Evolutionary conservation across 1,140 invertebrate genomes (phyloP).

Genomic region (Apocrypta bakeri): DNA sequence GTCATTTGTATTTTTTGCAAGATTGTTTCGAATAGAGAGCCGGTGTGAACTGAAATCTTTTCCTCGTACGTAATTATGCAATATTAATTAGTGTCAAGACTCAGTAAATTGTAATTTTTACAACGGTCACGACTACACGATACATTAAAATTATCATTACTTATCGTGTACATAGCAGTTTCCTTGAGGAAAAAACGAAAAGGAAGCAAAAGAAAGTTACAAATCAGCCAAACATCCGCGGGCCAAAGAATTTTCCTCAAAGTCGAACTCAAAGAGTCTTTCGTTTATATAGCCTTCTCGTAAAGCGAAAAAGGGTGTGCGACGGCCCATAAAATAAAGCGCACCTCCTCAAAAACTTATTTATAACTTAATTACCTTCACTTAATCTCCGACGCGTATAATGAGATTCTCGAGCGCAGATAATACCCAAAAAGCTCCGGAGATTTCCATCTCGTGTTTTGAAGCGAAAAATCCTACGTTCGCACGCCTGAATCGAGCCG

Average conservation of each 20-base stretch:
- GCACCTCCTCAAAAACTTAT: constrained; percentile 4
- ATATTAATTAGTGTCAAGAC: neutral
- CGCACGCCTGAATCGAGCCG: neutral
- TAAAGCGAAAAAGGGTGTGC: constrained; percentile 4
- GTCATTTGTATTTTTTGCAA: neutral
- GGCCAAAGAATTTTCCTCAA: neutral
- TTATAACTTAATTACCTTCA: constrained; percentile 47
- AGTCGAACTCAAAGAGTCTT: neutral
- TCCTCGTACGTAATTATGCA: neutral
- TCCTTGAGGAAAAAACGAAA: too few species aligned
- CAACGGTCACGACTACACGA: too few species aligned
- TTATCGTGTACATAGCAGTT: too few species aligned
- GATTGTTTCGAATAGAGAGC: neutral
- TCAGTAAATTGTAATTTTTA: neutral
- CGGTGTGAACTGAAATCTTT: neutral
- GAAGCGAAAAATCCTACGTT: constrained; percentile 2
- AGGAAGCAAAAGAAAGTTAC: too few species aligned
- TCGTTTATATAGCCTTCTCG: too few species aligned
- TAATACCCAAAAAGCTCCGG: neutral
- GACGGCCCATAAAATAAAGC: neutral
- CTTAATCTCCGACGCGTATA: constrained; percentile 15
- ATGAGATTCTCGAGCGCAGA: constrained; percentile 13
- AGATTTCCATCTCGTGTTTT: constrained; percentile 38
- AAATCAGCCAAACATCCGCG: too few species aligned
- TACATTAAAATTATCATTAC: too few species aligned